A percentile compares a stretch with the other conserved stretches of the same genome.
These are phyloP conservation scores for Actinemys pallida DNA, from an alignment of 2,113 vertebrate genomes.

Conservation along the genomic window DNA sequence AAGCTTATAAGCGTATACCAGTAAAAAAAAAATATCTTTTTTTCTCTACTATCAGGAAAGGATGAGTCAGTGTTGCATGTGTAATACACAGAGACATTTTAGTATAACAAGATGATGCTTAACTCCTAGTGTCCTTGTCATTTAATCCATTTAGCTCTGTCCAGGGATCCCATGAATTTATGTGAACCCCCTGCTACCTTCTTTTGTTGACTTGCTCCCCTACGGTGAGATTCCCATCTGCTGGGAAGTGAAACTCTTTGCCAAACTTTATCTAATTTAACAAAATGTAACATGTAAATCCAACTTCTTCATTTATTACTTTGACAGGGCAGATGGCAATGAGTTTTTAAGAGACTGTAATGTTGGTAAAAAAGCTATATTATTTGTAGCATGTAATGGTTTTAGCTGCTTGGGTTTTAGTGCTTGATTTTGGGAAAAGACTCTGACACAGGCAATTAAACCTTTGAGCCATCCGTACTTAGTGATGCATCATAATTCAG, in stretches of 20 bases:
- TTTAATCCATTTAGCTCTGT: conserved; percentile 77
- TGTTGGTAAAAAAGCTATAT: conserved; percentile 27
- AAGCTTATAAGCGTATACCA: neutral
- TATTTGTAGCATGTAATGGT: conserved; percentile 53
- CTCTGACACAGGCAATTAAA: conserved; percentile 55
- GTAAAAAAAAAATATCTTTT: neutral
- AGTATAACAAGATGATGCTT: conserved; percentile 71
- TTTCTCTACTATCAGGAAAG: conserved; percentile 30
- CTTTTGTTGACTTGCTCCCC: conserved; percentile 77
- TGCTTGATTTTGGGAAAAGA: conserved; percentile 56
- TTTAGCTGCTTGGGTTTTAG: conserved; percentile 35
- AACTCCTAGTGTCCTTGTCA: conserved; percentile 67
- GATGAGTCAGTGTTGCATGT: conserved; percentile 22
- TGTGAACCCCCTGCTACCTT: conserved; percentile 62
- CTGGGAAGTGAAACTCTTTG: conserved; percentile 57
- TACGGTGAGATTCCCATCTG: conserved; percentile 79
- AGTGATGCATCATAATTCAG: conserved; percentile 54
- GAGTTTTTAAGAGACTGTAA: conserved; percentile 56
- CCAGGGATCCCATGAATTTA: conserved; percentile 65
- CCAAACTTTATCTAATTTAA: conserved; percentile 69
- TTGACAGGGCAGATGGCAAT: conserved; percentile 67
- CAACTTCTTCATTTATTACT: conserved; percentile 65
- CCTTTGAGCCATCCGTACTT: conserved; percentile 58
- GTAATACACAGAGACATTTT: conserved; percentile 36
- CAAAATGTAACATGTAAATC: conserved; percentile 55